These are phyloP conservation scores for Phainopepla nitens DNA, from an alignment of 2,113 vertebrate species.

Conservation along the genomic window DNA sequence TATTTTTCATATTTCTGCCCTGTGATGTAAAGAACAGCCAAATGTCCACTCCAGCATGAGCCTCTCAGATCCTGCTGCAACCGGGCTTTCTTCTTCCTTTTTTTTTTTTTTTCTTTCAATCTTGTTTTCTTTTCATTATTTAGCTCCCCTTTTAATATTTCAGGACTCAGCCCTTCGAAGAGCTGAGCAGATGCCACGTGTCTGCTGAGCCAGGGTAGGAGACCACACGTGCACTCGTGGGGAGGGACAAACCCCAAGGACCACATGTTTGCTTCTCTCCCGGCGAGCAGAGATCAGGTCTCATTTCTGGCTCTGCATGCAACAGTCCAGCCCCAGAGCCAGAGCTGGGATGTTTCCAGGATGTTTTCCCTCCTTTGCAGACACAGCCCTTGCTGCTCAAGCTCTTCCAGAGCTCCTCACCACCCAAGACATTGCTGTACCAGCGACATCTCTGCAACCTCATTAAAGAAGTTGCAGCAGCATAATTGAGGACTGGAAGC, in stretches of 20 bases:
- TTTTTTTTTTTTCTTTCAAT: too few species aligned
- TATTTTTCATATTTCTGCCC: slow-evolving; percentile 50
- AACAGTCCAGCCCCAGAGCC: neutral
- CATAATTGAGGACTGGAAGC: neutral
- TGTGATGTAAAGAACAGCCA: slow-evolving; percentile 24
- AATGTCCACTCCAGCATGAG: neutral
- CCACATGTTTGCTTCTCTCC: neutral
- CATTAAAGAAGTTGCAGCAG: neutral
- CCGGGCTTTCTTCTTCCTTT: neutral
- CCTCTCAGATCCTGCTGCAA: neutral
- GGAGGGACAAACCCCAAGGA: neutral
- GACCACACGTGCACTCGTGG: neutral
- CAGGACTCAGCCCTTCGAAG: neutral
- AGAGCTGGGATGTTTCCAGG: neutral
- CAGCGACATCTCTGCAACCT: rapidly evolving
- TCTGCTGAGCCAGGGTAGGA: neutral
- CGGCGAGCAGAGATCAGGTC: neutral
- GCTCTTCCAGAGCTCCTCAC: neutral
- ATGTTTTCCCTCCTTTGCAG: neutral
- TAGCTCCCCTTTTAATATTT: neutral
- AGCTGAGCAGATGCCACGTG: neutral
- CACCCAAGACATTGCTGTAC: neutral
- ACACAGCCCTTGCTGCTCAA: neutral
- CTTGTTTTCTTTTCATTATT: neutral
- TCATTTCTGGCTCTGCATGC: neutral